Percentiles rank a stretch among this genome's conserved stretches.
Evolutionary conservation across 2,113 vertebrate genomes (phyloP).

Genomic region (human): GRCh38 chr20:4776501-4777000

Average conservation of each 20-base stretch:
- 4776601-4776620: background rate
- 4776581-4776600: background rate
- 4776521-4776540: no score
- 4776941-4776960: background rate
- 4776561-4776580: constrained; percentile 22
- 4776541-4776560: background rate
- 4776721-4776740: background rate
- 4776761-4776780: background rate
- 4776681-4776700: background rate
- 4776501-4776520: no score
- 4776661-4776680: constrained; percentile 5
- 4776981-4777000: no score
- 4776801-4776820: background rate
- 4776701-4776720: background rate
- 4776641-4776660: constrained; percentile 28
- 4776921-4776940: background rate
- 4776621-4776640: background rate
- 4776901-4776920: background rate
- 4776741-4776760: background rate
- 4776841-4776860: background rate
- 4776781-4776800: background rate
- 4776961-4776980: background rate
- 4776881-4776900: background rate
- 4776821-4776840: background rate
- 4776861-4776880: background rate